Conservation (phyloP, 1,140 invertebrate genomes). For the Bacillus rossius region DNA sequence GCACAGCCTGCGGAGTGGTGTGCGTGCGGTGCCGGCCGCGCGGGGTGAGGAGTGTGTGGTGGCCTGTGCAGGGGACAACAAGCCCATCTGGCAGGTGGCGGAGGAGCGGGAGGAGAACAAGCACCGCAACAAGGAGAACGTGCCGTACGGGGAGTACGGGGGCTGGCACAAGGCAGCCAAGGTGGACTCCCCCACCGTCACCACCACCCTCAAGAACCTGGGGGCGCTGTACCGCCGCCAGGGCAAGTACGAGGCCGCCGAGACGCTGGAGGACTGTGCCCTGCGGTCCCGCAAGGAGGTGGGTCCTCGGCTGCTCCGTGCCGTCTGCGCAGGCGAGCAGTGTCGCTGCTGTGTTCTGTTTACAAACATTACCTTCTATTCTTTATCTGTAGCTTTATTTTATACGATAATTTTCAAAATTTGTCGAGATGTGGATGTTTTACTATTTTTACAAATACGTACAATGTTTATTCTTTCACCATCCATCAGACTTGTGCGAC, state of each 20-base stretch:
- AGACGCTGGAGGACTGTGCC: conserved; percentile 97
- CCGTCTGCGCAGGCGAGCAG: too few species aligned
- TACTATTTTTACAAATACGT: too few species aligned
- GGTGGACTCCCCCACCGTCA: conserved; percentile 95
- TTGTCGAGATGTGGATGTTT: too few species aligned
- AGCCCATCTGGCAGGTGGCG: conserved; percentile 97
- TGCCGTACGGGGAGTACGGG: conserved; percentile 90
- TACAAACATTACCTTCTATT: too few species aligned
- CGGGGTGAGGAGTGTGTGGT: not conserved
- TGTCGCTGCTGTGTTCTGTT: too few species aligned
- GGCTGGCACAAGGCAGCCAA: conserved; percentile 99
- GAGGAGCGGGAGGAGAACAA: conserved; percentile 96
- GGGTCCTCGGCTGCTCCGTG: too few species aligned
- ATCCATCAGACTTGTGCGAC: too few species aligned
- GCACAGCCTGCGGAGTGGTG: too few species aligned
- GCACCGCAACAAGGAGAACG: conserved; percentile 84
- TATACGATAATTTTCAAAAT: too few species aligned
- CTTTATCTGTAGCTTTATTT: too few species aligned
- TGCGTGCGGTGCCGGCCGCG: not conserved
- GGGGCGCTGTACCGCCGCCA: conserved; percentile 95
- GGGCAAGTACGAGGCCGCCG: conserved; percentile 98
- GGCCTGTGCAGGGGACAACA: conserved; percentile 75
- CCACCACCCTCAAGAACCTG: conserved; percentile 94
- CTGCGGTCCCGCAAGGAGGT: conserved; percentile 91
- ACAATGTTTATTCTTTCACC: too few species aligned